Evolutionary conservation across 2,797 vertebrate species (phyloP).

Genomic region (Hippoglossus hippoglossus): DNA sequence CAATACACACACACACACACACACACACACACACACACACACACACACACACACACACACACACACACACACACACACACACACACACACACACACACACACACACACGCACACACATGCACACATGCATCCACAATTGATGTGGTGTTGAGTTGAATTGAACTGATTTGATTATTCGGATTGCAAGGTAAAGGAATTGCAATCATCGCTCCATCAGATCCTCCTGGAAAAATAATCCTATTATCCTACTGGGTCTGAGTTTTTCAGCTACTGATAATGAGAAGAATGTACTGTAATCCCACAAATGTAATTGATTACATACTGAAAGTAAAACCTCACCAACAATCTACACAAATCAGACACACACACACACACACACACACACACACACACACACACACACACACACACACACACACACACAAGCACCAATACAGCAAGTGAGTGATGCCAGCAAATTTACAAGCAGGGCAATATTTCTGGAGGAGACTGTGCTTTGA

Average conservation of each 20-base stretch:
- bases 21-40: constrained; percentile 8
- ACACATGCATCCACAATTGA: constrained; percentile 24
- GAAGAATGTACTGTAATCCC: constrained; percentile 3
- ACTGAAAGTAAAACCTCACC: constrained; percentile 29
- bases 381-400: constrained; percentile 11
- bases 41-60: neutral
- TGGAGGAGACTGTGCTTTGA: constrained; percentile 43
- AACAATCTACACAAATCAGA: constrained; percentile 15
- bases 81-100: neutral
- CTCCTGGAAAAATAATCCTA: neutral
- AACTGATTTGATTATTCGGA: constrained; percentile 40
- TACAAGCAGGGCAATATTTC: constrained; percentile 41
- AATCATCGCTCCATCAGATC: constrained; percentile 27
- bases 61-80: neutral
- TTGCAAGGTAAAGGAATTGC: constrained; percentile 18
- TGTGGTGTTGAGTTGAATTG: constrained; percentile 11
- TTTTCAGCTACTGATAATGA: constrained; percentile 9
- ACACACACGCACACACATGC: neutral
- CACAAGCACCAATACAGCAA: constrained; percentile 31
- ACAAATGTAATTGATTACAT: constrained; percentile 32
- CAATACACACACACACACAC: constrained; percentile 19
- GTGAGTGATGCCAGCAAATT: constrained; percentile 49
- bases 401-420: constrained; percentile 9
- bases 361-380: constrained; percentile 9
- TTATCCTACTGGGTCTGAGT: constrained; percentile 12